A percentile compares a stretch with the other conserved stretches of the same genome.
Evolutionary conservation across 1,140 invertebrate species (phyloP).

Genomic region (Antheraea mylitta): DNA sequence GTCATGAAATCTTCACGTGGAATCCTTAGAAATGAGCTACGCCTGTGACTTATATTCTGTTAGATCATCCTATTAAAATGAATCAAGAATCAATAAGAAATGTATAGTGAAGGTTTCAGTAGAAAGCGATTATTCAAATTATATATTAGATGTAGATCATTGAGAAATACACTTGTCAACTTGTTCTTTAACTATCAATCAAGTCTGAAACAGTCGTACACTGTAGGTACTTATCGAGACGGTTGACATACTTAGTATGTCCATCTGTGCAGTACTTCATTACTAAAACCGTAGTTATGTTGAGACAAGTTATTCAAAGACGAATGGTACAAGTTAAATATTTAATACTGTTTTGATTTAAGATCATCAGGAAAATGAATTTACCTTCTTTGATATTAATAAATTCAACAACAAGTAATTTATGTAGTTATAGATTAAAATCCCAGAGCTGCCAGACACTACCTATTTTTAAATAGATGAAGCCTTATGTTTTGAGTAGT

Average conservation of each 20-base stretch:
- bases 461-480: no score
- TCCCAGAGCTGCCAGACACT: no score
- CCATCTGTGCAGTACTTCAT: background rate
- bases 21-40: background rate
- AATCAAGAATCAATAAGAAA: background rate
- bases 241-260: background rate
- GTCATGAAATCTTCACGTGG: background rate
- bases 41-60: background rate
- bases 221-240: background rate
- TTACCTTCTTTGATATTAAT: no score
- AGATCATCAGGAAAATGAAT: no score
- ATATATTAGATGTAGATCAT: background rate
- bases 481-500: no score
- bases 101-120: background rate
- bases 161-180: background rate
- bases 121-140: background rate
- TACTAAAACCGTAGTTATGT: background rate
- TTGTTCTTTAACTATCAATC: slow-evolving; percentile 2
- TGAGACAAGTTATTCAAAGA: background rate
- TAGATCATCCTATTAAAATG: background rate
- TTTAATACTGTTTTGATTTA: no score
- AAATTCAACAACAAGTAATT: no score
- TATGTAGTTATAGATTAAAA: no score
- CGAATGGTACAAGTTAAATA: no score
- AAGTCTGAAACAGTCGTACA: background rate